Percentiles rank a stretch among this genome's conserved stretches.
Evolutionary conservation across 2,797 vertebrate genomes (phyloP).

Genomic region (Lemur catta): DNA sequence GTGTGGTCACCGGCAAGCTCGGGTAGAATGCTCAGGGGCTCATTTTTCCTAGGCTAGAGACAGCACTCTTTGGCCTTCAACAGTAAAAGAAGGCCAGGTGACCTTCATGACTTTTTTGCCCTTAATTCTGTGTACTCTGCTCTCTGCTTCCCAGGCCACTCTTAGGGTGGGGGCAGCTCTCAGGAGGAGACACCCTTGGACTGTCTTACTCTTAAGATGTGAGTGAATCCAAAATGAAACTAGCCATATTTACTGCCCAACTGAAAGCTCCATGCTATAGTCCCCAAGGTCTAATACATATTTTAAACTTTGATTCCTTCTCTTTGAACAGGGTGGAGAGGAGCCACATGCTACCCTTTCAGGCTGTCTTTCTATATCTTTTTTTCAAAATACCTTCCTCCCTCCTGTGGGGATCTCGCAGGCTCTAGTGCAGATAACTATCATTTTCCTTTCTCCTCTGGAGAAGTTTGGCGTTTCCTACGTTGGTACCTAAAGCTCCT

Average conservation of each 20-base stretch:
- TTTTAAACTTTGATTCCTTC: neutral
- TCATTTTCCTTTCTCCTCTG: neutral
- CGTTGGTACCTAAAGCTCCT: neutral
- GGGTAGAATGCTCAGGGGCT: neutral
- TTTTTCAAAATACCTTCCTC: neutral
- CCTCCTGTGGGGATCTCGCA: neutral
- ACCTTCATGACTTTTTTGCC: neutral
- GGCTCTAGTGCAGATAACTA: neutral
- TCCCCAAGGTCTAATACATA: neutral
- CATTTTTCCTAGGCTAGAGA: neutral
- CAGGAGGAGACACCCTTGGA: neutral
- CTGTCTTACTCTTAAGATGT: neutral
- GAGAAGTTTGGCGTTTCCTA: neutral
- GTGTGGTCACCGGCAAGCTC: accelerated
- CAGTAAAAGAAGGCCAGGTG: neutral
- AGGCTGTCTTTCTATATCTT: too few species aligned
- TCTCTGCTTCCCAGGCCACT: accelerated
- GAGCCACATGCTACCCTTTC: accelerated
- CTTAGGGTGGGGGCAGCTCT: neutral
- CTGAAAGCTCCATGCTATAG: neutral
- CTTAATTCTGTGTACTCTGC: neutral
- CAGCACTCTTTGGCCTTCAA: neutral
- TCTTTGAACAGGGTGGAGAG: neutral
- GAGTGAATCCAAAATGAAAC: neutral
- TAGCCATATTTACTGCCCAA: neutral